Evolutionary conservation across 2,888 invertebrate species (phyloP).

Genomic region (Neria commutata): DNA sequence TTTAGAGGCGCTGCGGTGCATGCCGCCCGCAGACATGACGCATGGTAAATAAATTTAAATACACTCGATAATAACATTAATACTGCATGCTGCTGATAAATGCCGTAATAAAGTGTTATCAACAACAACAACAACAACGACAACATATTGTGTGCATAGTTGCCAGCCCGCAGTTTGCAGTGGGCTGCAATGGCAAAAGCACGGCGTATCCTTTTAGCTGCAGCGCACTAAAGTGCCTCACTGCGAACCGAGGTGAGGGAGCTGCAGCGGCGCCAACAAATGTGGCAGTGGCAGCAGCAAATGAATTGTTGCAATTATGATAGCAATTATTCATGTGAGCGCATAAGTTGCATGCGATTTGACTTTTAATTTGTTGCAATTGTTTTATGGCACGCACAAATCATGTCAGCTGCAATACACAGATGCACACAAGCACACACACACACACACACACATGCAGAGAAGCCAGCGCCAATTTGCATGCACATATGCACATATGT

Average conservation of each 20-base stretch:
- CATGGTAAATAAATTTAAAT: constrained; percentile 29
- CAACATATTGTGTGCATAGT: no score
- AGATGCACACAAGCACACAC: not conserved
- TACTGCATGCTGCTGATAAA: constrained; percentile 22
- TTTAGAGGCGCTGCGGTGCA: no score
- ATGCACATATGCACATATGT: not conserved
- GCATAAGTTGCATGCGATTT: not conserved
- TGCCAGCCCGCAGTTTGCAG: no score
- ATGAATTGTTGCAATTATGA: constrained; percentile 7
- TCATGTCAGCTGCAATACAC: not conserved
- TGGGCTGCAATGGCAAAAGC: no score
- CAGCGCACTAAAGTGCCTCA: no score
- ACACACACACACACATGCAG: not conserved
- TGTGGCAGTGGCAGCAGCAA: not conserved
- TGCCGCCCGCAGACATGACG: constrained; percentile 13
- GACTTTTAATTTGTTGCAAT: constrained; percentile 1
- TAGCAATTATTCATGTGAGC: constrained; percentile 3
- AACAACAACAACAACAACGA: no score
- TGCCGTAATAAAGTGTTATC: no score
- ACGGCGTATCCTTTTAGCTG: no score
- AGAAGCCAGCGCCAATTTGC: not conserved
- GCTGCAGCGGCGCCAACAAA: not conserved
- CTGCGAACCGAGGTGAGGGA: no score
- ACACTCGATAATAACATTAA: constrained; percentile 34
- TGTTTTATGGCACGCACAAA: constrained; percentile 6